These are phyloP conservation scores for Caenorhabditis sp. DNA, from an alignment of 2,888 invertebrate species.

Conservation along the genomic window DNA sequence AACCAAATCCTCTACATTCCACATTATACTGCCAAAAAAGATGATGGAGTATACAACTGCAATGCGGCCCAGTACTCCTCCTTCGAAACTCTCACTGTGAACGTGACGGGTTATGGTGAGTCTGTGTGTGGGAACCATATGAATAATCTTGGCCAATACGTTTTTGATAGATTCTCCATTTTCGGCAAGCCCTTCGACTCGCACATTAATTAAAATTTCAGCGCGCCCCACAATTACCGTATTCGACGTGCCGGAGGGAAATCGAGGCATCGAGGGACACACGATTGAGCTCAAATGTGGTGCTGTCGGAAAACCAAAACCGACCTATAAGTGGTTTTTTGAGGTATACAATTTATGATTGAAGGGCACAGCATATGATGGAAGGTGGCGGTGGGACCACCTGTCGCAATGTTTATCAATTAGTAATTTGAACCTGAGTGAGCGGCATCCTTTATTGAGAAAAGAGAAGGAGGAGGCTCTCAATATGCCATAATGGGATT, in stretches of 20 bases:
- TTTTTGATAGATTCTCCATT: not conserved
- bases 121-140: conserved; percentile 10
- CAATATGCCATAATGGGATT: conserved; percentile 33
- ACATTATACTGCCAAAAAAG: conserved; percentile 72
- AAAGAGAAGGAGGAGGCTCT: not conserved
- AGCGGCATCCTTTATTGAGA: conserved; percentile 37
- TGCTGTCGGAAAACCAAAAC: conserved; percentile 78
- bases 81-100: conserved; percentile 73
- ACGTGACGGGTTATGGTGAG: conserved; percentile 77
- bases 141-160: conserved; percentile 1
- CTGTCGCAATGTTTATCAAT: conserved; percentile 51
- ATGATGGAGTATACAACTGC: conserved; percentile 78
- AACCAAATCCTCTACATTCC: conserved; percentile 75
- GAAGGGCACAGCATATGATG: conserved; percentile 3
- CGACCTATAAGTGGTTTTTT: conserved; percentile 78
- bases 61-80: conserved; percentile 77
- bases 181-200: not conserved
- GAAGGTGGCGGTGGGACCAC: conserved; percentile 7
- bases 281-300: conserved; percentile 76
- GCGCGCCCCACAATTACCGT: conserved; percentile 77
- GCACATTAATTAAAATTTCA: conserved; percentile 58
- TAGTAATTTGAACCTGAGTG: conserved; percentile 41
- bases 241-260: conserved; percentile 73
- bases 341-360: conserved; percentile 61
- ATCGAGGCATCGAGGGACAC: conserved; percentile 75